Percentiles rank a stretch among this genome's conserved stretches.
phyloP scores from a whole-genome alignment of 2,888 invertebrate species.

The Fragum fragum region DNA sequence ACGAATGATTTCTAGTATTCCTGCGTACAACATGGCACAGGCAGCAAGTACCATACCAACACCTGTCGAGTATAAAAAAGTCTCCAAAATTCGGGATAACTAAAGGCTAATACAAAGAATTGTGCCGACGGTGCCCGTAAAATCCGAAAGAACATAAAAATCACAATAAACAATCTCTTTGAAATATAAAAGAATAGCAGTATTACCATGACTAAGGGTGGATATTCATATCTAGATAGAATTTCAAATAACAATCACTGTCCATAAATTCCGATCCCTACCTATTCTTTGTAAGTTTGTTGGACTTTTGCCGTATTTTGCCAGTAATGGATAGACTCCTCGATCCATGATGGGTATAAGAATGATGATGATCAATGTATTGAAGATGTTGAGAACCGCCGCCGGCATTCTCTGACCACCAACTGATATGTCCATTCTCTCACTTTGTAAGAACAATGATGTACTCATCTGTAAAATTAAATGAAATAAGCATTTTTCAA shows the following conservation, averaged over 20 bases:
- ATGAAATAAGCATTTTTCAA: no score
- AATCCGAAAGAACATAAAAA: no score
- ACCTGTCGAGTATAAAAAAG: no score
- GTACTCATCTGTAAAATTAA: conserved; percentile 83
- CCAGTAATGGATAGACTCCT: conserved; percentile 78
- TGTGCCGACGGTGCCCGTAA: no score
- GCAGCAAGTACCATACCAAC: conserved; percentile 81
- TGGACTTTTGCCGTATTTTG: conserved; percentile 72
- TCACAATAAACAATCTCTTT: no score
- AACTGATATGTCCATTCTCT: conserved; percentile 78
- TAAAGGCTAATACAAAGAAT: no score
- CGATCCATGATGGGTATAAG: conserved; percentile 83
- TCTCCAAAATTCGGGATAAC: no score
- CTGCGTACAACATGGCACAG: conserved; percentile 78
- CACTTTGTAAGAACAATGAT: conserved; percentile 83
- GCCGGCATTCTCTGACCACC: conserved; percentile 78
- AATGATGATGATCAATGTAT: conserved; percentile 80
- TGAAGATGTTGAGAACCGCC: conserved; percentile 82
- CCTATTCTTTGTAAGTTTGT: conserved; percentile 83
- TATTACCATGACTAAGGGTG: no score
- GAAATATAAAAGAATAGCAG: no score
- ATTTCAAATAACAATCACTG: no score
- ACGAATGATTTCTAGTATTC: conserved; percentile 80
- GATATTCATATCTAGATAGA: no score
- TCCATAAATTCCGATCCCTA: no score